Evolutionary conservation across 2,113 vertebrate species (phyloP).

Genomic region (Semnornis frantzii): DNA sequence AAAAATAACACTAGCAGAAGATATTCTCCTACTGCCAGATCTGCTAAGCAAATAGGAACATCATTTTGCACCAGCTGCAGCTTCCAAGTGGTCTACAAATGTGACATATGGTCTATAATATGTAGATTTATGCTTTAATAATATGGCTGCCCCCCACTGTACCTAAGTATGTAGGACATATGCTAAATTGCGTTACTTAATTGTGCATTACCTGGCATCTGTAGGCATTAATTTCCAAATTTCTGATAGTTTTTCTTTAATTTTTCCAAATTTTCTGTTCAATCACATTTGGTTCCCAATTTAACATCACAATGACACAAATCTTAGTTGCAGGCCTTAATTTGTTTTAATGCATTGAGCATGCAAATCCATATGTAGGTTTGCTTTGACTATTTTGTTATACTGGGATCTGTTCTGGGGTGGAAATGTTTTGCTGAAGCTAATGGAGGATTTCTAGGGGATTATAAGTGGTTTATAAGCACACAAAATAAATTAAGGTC

Average conservation of each 20-base stretch:
- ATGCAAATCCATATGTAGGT: background rate
- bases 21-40: slow-evolving; percentile 37
- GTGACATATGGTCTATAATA: slow-evolving; percentile 50
- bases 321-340: background rate
- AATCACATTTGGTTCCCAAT: background rate
- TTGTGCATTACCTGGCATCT: background rate
- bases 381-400: background rate
- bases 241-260: background rate
- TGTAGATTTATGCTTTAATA: slow-evolving; percentile 21
- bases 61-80: slow-evolving; percentile 44
- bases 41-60: slow-evolving; percentile 38
- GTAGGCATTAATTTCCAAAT: background rate
- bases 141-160: slow-evolving; percentile 28
- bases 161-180: slow-evolving; percentile 36
- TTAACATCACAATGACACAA: background rate
- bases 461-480: accelerated
- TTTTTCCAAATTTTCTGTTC: background rate
- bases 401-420: background rate
- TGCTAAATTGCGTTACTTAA: slow-evolving; percentile 40
- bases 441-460: background rate
- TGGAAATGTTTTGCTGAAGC: background rate
- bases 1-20: slow-evolving; percentile 52
- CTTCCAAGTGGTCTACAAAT: slow-evolving; percentile 53
- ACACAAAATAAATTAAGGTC: background rate
- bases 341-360: background rate